These are phyloP conservation scores for Lerema accius DNA, from an alignment of 1,140 invertebrate genomes.

Conservation along the genomic window DNA sequence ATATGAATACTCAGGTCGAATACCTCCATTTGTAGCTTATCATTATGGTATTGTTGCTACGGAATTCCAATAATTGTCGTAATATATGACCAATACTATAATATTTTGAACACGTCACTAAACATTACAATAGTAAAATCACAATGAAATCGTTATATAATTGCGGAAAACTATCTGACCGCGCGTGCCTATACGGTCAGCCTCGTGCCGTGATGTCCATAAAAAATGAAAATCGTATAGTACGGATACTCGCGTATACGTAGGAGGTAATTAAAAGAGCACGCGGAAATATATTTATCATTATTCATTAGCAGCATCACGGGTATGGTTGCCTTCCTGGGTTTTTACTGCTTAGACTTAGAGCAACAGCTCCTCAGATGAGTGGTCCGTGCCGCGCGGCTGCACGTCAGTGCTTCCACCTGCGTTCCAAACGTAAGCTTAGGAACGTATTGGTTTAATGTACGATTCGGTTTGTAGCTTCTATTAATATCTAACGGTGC, in stretches of 20 bases:
- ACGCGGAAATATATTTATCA: constrained; percentile 65
- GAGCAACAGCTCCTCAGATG: constrained; percentile 36
- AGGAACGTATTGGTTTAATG: constrained; percentile 40
- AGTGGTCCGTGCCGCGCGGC: constrained; percentile 49
- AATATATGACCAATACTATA: no score
- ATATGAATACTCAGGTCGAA: no score
- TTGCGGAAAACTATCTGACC: constrained; percentile 47
- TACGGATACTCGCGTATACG: constrained; percentile 33
- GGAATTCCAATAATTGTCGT: no score
- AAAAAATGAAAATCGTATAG: constrained; percentile 31
- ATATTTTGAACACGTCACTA: not conserved
- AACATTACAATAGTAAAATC: constrained; percentile 20
- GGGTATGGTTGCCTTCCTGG: constrained; percentile 56
- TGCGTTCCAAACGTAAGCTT: constrained; percentile 37
- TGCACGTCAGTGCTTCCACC: constrained; percentile 6
- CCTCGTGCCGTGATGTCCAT: constrained; percentile 40
- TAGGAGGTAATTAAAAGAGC: constrained; percentile 52
- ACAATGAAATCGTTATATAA: constrained; percentile 37
- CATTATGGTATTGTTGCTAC: no score
- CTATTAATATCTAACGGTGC: constrained; percentile 53
- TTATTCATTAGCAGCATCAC: constrained; percentile 70
- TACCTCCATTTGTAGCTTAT: no score
- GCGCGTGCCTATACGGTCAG: constrained; percentile 60
- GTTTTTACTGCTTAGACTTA: constrained; percentile 51
- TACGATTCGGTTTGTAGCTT: constrained; percentile 54